Evolutionary conservation across 2,113 vertebrate species (phyloP).

Genomic region (Xiphophorus maculatus): DNA sequence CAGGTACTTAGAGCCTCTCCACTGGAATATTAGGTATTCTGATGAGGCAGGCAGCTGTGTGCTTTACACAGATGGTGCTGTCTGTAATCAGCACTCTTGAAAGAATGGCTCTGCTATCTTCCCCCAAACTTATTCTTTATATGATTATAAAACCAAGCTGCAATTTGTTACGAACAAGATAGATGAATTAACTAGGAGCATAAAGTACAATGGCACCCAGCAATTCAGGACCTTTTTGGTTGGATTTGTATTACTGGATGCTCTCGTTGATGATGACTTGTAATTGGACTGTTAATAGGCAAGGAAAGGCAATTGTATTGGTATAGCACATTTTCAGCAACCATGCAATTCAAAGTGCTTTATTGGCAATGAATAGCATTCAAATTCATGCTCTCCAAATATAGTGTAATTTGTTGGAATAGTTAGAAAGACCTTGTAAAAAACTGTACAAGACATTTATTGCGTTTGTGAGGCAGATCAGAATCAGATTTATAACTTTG

Average conservation of each 20-base stretch:
- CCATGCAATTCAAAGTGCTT: too few relatives aligned
- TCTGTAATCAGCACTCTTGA: conserved; percentile 70
- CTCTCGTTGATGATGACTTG: conserved; percentile 67
- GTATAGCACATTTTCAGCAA: too few relatives aligned
- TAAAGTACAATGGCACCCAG: conserved; percentile 61
- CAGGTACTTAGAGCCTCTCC: conserved; percentile 74
- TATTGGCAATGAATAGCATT: conserved; percentile 56
- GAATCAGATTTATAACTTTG: conserved; percentile 35
- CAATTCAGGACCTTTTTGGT: conserved; percentile 67
- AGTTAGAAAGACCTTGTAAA: conserved; percentile 38
- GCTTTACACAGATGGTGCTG: conserved; percentile 69
- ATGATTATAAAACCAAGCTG: conserved; percentile 69
- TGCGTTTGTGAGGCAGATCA: conserved; percentile 52
- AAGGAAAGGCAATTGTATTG: too few relatives aligned
- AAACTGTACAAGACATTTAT: conserved; percentile 45
- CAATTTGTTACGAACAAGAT: conserved; percentile 73
- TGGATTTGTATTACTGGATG: conserved; percentile 67
- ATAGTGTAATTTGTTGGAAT: conserved; percentile 54
- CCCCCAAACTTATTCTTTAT: conserved; percentile 68
- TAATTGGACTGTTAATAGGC: conserved; percentile 31
- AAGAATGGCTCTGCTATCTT: conserved; percentile 68
- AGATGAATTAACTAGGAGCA: conserved; percentile 69
- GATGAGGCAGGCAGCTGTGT: conserved; percentile 74
- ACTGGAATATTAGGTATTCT: conserved; percentile 75
- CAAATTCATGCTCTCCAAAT: conserved; percentile 55